phyloP scores from a whole-genome alignment of 2,888 invertebrate species.

The Noctua fimbriata region DNA sequence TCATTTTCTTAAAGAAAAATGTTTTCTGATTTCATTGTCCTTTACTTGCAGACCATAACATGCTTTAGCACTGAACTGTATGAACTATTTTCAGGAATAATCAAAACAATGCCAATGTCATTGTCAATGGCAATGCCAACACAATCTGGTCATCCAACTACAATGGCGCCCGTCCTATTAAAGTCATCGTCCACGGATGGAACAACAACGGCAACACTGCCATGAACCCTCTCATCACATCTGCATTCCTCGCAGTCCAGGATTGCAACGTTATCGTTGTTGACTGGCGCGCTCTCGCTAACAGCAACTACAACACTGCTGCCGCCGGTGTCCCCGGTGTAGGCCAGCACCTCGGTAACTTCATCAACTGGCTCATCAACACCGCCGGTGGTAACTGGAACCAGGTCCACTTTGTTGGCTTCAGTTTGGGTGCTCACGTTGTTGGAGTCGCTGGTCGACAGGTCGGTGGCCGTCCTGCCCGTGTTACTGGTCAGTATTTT shows the following conservation, averaged over 20 bases:
- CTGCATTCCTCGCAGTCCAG: constrained; percentile 76
- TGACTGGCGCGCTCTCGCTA: constrained; percentile 79
- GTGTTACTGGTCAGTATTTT: constrained; percentile 78
- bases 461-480: constrained; percentile 70
- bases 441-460: constrained; percentile 81
- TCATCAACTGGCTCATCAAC: constrained; percentile 79
- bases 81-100: constrained; percentile 71
- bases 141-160: constrained; percentile 76
- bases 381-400: constrained; percentile 80
- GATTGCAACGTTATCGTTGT: constrained; percentile 81
- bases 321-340: constrained; percentile 75
- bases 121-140: constrained; percentile 75
- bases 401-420: constrained; percentile 82
- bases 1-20: neutral
- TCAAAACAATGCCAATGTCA: constrained; percentile 70
- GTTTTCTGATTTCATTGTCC: neutral
- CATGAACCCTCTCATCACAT: constrained; percentile 74
- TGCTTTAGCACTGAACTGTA: neutral
- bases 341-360: constrained; percentile 79
- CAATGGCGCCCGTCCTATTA: constrained; percentile 69
- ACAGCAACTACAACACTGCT: constrained; percentile 70
- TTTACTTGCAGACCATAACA: neutral
- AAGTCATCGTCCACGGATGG: constrained; percentile 83
- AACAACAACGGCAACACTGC: constrained; percentile 76
- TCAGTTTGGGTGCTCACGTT: constrained; percentile 85